Percentiles rank a stretch among this genome's conserved stretches.
phyloP scores from a whole-genome alignment of 2,797 vertebrate genomes.

The Nothura maculosa region DNA sequence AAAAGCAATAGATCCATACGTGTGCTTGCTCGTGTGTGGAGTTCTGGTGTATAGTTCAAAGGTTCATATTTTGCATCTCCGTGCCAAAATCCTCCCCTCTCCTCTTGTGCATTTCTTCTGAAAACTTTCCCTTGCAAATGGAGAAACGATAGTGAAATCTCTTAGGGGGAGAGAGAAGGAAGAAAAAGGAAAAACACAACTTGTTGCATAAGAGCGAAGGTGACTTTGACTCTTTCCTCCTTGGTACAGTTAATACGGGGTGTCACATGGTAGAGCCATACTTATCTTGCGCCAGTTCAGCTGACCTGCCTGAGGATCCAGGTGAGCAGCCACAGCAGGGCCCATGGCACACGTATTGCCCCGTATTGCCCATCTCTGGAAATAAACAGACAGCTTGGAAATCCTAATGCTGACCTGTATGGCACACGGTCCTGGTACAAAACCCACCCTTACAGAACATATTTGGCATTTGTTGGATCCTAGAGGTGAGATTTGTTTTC shows the following conservation, averaged over 20 bases:
- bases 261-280: neutral
- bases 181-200: too few species aligned
- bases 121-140: neutral
- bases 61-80: neutral
- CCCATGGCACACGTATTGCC: neutral
- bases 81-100: neutral
- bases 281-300: neutral
- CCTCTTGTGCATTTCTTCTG: neutral
- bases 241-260: neutral
- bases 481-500: neutral
- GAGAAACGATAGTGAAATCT: neutral
- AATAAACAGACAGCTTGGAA: neutral
- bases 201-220: too few species aligned
- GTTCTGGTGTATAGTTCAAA: neutral
- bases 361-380: fast-evolving
- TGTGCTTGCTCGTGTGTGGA: neutral
- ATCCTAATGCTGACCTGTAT: neutral
- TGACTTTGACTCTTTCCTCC: neutral
- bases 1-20: fast-evolving
- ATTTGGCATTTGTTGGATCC: neutral
- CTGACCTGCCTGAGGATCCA: neutral
- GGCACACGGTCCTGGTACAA: fast-evolving
- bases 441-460: neutral
- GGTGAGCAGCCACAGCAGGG: neutral
- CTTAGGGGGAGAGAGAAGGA: too few species aligned